Percentiles rank a stretch among this genome's conserved stretches.
These are phyloP conservation scores for Rhegmatorhina hoffmannsi DNA, from an alignment of 2,113 vertebrate species.

Conservation along the genomic window DNA sequence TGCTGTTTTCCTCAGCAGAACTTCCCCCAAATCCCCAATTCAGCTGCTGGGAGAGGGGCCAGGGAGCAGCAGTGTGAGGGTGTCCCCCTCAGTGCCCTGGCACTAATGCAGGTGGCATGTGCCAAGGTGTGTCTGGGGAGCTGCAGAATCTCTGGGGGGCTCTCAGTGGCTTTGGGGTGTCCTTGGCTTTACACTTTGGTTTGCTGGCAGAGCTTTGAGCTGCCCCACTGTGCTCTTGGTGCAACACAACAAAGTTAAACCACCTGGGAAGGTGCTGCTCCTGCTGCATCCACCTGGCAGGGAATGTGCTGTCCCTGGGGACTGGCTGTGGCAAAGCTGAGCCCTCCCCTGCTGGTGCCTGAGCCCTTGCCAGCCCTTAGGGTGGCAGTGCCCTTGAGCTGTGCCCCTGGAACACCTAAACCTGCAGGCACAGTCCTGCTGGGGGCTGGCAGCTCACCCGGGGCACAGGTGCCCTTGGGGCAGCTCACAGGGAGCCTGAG, in stretches of 20 bases:
- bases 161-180: neutral
- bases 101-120: neutral
- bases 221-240: neutral
- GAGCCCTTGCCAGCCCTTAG: neutral
- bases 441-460: neutral
- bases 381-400: neutral
- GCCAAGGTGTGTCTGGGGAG: neutral
- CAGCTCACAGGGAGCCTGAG: neutral
- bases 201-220: neutral
- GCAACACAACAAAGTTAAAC: rapidly evolving
- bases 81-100: neutral
- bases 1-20: rapidly evolving
- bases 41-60: neutral
- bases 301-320: rapidly evolving
- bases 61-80: neutral
- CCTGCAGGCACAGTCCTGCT: neutral
- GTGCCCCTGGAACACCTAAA: neutral
- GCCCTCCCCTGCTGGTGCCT: neutral
- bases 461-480: neutral
- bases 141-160: neutral
- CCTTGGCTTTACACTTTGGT: neutral
- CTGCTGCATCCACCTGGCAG: neutral
- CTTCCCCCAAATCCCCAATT: neutral
- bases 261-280: neutral
- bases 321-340: neutral